Percentiles rank a stretch among this genome's conserved stretches.
Evolutionary conservation across 2,113 vertebrate species (phyloP).

Genomic region (Brienomyrus longianalis): DNA sequence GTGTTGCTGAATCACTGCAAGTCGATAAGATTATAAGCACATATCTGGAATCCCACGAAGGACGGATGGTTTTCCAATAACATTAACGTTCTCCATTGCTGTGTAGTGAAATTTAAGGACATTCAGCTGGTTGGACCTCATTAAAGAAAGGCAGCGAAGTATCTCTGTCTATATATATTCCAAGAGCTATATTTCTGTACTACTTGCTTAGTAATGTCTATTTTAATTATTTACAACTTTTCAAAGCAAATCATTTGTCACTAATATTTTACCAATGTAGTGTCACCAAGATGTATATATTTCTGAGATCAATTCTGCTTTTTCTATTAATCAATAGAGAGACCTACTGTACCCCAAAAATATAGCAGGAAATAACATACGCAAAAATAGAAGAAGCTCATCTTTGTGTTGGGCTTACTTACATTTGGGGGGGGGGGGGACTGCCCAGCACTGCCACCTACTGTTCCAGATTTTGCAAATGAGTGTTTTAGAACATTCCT

Average conservation of each 20-base stretch:
- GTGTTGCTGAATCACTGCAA: neutral
- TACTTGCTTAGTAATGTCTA: neutral
- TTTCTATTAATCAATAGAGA: neutral
- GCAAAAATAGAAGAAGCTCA: neutral
- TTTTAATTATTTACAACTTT: neutral
- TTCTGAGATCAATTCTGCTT: neutral
- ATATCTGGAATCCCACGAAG: neutral
- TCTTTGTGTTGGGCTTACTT: neutral
- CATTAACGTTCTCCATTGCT: neutral
- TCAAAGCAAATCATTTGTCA: neutral
- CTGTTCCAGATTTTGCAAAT: neutral
- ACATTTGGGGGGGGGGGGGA: neutral
- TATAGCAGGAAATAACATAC: neutral
- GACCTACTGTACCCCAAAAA: neutral
- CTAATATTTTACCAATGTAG: neutral
- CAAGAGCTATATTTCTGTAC: neutral
- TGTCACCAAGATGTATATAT: neutral
- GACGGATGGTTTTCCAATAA: neutral
- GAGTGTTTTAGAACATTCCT: neutral
- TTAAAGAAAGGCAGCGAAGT: neutral
- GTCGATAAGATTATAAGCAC: neutral
- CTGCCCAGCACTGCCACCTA: conserved; percentile 7
- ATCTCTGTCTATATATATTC: neutral
- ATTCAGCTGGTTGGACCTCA: neutral
- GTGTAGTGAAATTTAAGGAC: neutral